These are phyloP conservation scores for Ara ararauna DNA, from an alignment of 2,797 vertebrate species.

Conservation along the genomic window DNA sequence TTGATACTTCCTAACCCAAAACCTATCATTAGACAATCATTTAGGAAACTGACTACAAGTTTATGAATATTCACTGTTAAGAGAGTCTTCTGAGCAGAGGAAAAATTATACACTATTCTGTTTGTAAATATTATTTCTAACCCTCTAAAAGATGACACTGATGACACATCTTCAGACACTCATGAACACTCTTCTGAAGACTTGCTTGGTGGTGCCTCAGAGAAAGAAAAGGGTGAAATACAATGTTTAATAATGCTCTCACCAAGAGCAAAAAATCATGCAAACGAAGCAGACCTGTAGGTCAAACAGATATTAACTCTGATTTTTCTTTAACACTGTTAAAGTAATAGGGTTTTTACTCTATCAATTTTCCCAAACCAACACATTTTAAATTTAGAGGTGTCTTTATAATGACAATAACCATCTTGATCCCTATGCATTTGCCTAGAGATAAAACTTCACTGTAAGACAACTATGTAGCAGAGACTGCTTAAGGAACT, in stretches of 20 bases:
- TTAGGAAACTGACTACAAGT: neutral
- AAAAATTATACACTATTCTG: neutral
- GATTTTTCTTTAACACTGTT: neutral
- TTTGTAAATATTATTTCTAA: neutral
- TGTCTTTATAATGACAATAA: neutral
- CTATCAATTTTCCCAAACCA: neutral
- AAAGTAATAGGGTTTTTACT: neutral
- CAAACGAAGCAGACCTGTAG: neutral
- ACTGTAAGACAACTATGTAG: neutral
- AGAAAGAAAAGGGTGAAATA: neutral
- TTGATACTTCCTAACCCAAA: neutral
- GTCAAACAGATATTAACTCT: neutral
- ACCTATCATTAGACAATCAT: neutral
- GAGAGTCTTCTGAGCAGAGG: neutral
- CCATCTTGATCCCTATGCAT: fast-evolving
- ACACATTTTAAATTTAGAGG: neutral
- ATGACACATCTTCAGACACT: neutral
- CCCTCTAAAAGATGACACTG: neutral
- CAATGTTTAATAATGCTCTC: neutral
- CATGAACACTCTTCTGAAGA: neutral
- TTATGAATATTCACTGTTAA: neutral
- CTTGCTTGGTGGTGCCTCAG: neutral
- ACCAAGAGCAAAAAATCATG: neutral
- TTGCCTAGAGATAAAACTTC: neutral
- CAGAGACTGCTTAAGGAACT: neutral